These are phyloP conservation scores for Onchidella celtica DNA, from an alignment of 2,888 invertebrate species.

Conservation along the genomic window DNA sequence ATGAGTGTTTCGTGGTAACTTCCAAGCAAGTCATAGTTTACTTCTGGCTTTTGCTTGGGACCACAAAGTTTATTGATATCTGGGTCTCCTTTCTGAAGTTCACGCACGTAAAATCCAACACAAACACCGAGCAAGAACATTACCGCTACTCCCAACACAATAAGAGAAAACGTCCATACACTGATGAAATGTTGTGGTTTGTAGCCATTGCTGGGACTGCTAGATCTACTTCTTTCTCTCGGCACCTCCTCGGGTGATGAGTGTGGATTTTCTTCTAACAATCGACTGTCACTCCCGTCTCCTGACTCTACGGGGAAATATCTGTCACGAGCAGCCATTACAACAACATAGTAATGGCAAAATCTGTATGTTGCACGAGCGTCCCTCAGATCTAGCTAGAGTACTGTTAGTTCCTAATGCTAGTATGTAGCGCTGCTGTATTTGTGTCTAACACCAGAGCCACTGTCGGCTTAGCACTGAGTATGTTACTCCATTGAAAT, in stretches of 20 bases:
- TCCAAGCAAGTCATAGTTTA: slow-evolving; percentile 56
- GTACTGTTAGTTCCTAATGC: no score
- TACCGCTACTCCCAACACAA: slow-evolving; percentile 60
- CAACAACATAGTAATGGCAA: neutral
- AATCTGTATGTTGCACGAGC: no score
- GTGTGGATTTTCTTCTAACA: neutral
- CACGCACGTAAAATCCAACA: slow-evolving; percentile 68
- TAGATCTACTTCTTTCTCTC: neutral
- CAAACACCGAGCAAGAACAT: slow-evolving; percentile 67
- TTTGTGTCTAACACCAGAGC: no score
- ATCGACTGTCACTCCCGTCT: neutral
- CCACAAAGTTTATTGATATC: slow-evolving; percentile 39
- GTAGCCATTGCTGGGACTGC: neutral
- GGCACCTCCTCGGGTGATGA: neutral
- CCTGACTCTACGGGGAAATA: neutral
- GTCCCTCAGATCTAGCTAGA: no score
- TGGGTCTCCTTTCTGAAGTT: slow-evolving; percentile 56
- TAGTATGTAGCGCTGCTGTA: no score
- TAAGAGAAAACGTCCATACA: slow-evolving; percentile 61
- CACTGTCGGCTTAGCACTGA: no score
- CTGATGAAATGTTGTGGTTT: slow-evolving; percentile 57
- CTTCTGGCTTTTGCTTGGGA: slow-evolving; percentile 54
- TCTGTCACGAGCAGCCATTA: slow-evolving; percentile 15
- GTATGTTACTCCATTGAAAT: no score
- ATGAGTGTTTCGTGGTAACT: slow-evolving; percentile 66